These are phyloP conservation scores for Vombatus ursinus DNA, from an alignment of 2,113 vertebrate species.

Conservation along the genomic window DNA sequence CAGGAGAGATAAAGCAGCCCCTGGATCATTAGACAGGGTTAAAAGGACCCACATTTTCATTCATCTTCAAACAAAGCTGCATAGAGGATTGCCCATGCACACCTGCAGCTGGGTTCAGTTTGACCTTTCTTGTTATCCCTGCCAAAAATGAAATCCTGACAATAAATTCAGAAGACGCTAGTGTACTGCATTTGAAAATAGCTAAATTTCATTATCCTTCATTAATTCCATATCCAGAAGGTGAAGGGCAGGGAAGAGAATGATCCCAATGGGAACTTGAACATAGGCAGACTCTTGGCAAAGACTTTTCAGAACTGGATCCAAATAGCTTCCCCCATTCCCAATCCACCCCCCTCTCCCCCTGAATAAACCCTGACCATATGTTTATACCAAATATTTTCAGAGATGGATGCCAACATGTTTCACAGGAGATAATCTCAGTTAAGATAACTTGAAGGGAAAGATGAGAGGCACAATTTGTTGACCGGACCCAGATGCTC, in stretches of 20 bases:
- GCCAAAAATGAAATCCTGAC: slow-evolving; percentile 68
- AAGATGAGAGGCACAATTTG: slow-evolving; percentile 21
- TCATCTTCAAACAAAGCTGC: slow-evolving; percentile 53
- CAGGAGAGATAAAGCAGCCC: slow-evolving; percentile 66
- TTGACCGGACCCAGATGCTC: background rate
- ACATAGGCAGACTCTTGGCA: slow-evolving; percentile 4
- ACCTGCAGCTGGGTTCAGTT: slow-evolving; percentile 73
- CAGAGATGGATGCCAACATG: background rate
- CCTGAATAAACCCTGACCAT: slow-evolving; percentile 15
- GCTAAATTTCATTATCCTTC: slow-evolving; percentile 58
- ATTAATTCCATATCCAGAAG: slow-evolving; percentile 64
- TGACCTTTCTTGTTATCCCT: slow-evolving; percentile 65
- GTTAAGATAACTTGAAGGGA: background rate
- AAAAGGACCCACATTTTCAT: slow-evolving; percentile 47
- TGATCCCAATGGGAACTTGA: slow-evolving; percentile 30
- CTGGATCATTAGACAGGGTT: slow-evolving; percentile 38
- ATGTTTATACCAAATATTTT: slow-evolving; percentile 28
- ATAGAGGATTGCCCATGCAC: slow-evolving; percentile 37
- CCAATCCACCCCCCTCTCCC: background rate
- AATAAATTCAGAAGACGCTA: slow-evolving; percentile 64
- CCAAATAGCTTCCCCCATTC: background rate
- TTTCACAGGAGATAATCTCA: slow-evolving; percentile 37
- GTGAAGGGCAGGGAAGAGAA: slow-evolving; percentile 40
- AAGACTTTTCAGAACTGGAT: slow-evolving; percentile 40
- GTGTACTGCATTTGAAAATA: slow-evolving; percentile 61